These are phyloP conservation scores for Chloromyia formosa DNA, from an alignment of 2,888 invertebrate species.

Conservation along the genomic window DNA sequence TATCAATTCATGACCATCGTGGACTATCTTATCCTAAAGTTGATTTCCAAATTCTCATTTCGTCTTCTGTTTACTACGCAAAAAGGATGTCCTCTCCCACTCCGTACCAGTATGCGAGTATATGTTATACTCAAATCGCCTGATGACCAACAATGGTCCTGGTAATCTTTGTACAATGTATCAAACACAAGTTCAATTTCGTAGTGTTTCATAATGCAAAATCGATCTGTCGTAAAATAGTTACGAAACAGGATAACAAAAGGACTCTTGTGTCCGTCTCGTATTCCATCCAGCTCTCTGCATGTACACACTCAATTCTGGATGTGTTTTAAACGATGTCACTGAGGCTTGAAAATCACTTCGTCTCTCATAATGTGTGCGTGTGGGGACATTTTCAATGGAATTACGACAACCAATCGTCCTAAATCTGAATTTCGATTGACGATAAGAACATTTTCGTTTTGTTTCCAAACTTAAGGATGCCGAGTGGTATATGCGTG, in stretches of 20 bases:
- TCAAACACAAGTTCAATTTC: neutral
- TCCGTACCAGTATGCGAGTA: too few species aligned
- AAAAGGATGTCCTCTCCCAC: too few species aligned
- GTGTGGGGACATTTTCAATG: neutral
- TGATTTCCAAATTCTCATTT: too few species aligned
- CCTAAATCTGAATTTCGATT: constrained; percentile 4
- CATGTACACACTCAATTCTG: neutral
- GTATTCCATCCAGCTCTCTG: neutral
- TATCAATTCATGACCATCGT: too few species aligned
- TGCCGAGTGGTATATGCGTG: too few species aligned
- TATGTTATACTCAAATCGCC: neutral
- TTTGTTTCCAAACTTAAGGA: neutral
- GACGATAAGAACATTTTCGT: neutral
- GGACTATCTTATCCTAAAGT: too few species aligned
- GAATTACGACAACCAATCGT: neutral
- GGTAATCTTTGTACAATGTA: neutral
- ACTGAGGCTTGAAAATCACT: constrained; percentile 6
- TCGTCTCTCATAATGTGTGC: neutral
- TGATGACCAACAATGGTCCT: neutral
- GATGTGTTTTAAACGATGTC: neutral
- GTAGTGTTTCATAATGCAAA: neutral
- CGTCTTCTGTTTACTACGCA: too few species aligned
- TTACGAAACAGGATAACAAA: constrained; percentile 6
- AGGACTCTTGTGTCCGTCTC: neutral
- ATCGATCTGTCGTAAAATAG: constrained; percentile 1